phyloP scores from a whole-genome alignment of 2,888 invertebrate genomes.

The Gandaritis pyraliata region DNA sequence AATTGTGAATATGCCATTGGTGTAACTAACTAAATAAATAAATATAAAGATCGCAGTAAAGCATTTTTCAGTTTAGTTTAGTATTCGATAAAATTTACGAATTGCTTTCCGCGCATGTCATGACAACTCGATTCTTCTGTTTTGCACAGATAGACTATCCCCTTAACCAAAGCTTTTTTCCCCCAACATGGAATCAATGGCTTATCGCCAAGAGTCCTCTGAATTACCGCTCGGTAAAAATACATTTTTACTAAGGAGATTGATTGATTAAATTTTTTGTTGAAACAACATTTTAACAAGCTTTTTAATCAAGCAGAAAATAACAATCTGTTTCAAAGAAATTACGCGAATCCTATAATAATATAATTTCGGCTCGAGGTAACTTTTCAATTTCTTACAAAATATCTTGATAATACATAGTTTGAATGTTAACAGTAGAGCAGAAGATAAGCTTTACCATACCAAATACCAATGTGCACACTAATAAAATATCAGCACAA shows the following conservation, averaged over 20 bases:
- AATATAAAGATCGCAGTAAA: too few relatives aligned
- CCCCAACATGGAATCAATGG: constrained; percentile 36
- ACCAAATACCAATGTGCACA: constrained; percentile 36
- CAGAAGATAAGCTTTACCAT: not conserved
- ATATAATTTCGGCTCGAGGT: not conserved
- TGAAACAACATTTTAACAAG: constrained; percentile 29
- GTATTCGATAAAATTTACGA: too few relatives aligned
- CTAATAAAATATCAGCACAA: constrained; percentile 48
- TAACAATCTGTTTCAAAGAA: not conserved
- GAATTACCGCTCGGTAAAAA: constrained; percentile 36
- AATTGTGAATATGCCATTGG: too few relatives aligned
- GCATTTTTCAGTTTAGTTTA: too few relatives aligned
- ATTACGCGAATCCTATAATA: not conserved
- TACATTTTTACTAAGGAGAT: constrained; percentile 36
- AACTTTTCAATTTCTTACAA: not conserved
- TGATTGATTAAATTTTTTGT: constrained; percentile 37
- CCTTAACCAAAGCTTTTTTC: constrained; percentile 35
- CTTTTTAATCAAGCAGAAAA: constrained; percentile 12
- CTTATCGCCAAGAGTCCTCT: constrained; percentile 41
- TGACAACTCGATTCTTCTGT: too few relatives aligned
- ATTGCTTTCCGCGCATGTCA: too few relatives aligned
- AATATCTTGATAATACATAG: not conserved
- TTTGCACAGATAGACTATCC: too few relatives aligned
- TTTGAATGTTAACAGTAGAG: not conserved
- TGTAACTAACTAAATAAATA: too few relatives aligned